Conservation (phyloP, 2,797 vertebrate species). For the Cephalopachus bancanus region DNA sequence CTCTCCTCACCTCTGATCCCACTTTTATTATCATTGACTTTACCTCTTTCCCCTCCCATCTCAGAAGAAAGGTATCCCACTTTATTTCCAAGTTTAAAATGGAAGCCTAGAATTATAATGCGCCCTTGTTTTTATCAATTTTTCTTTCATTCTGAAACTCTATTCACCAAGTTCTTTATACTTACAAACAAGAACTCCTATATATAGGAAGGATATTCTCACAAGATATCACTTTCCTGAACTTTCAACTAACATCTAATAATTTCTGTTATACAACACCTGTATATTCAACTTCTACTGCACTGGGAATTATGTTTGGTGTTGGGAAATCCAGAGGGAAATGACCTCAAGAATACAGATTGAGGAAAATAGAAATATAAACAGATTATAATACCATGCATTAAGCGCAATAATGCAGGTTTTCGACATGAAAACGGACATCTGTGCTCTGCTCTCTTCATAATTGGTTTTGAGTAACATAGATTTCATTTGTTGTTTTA, state of each 20-base stretch:
- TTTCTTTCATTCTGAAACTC: constrained; percentile 41
- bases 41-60: not conserved
- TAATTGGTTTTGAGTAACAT: not conserved
- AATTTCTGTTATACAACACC: not conserved
- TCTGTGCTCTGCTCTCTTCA: not conserved
- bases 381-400: not conserved
- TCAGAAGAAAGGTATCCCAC: not conserved
- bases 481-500: constrained; percentile 1
- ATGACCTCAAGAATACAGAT: not conserved
- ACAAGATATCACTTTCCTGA: not conserved
- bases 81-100: not conserved
- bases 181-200: not conserved
- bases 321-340: constrained; percentile 9
- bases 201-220: not conserved
- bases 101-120: not conserved
- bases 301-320: not conserved
- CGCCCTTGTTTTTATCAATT: not conserved
- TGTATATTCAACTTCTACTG: not conserved
- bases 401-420: not conserved
- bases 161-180: not conserved
- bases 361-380: not conserved
- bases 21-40: not conserved
- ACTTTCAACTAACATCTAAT: not conserved
- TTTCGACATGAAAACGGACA: not conserved
- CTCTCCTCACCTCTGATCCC: not conserved